Base-by-base conservation (phyloP, 2,888 invertebrate species). In the Bhutanitis thaidina region DNA sequence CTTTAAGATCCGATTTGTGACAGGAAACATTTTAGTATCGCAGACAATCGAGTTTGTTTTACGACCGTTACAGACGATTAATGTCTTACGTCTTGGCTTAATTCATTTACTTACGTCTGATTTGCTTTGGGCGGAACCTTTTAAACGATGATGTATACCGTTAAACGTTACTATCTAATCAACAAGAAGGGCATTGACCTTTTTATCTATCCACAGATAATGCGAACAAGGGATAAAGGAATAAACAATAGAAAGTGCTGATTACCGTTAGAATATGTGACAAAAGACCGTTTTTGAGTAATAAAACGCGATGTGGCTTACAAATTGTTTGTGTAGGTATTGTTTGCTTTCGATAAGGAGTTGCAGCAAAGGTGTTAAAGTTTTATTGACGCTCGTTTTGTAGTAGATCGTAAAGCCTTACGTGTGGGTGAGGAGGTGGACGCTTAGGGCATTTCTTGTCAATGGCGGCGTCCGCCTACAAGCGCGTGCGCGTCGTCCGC, bases 401-500 rank as follows among this genome's bases (percentile, higher is more conserved):
- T 79, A 71, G 64, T 66, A 57, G 62, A 65, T 77, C 77, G 69
- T 83, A 82, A 77, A 73, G 67, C 58, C 57, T 55, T 67, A 70
- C 71, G 67, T 64, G 70, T 64, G 73, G 75, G 80, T 77, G 75
- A 80, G 29, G 75, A 67, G 66, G 68, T 56, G 53, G 55, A 39
- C 34, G 56, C 57, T 65, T 69, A 69, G 70, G 67, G 74, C 70
- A 77, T 80, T 74, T 76, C 77, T 80, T 66, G 73, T 77, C 71
- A 86, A 81, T 82, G 77, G 74, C 56, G 58, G 54, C 72, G 35
- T 34, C 43, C 81, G 80, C 85, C 86, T 65, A 85, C 85, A 67
- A 46, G 65, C 71, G 71, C 71, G 70, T 68, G 78, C 69, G 69
- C 67, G 41, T 53, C 60, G 59, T 57, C 65, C 77, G 77, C 77